Percentiles rank a stretch among this genome's conserved stretches.
Conservation (phyloP, 1,140 invertebrate genomes). For the Acromyrmex charruanus region DNA sequence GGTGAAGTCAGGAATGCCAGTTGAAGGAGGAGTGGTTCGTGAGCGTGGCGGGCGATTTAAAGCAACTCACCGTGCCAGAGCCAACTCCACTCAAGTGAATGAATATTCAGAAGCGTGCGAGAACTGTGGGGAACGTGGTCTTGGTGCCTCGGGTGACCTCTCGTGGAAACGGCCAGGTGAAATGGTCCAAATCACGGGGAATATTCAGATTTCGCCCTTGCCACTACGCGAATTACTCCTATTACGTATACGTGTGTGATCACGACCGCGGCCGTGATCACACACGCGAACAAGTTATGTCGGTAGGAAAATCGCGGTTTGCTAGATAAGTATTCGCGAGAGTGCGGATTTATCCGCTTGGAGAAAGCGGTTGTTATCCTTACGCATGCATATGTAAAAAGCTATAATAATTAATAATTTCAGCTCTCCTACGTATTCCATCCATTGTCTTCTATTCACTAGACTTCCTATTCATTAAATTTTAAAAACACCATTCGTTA, state of each 20-base stretch:
- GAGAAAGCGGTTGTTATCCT: neutral
- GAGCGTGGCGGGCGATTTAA: slow-evolving; percentile 71
- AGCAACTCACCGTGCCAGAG: slow-evolving; percentile 38
- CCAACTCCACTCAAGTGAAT: slow-evolving; percentile 67
- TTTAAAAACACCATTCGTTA: neutral
- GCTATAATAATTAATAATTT: neutral
- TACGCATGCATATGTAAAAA: slow-evolving; percentile 3
- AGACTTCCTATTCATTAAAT: neutral
- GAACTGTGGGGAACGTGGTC: slow-evolving; percentile 68
- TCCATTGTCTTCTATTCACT: neutral
- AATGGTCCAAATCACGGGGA: slow-evolving; percentile 77
- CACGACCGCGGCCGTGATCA: neutral
- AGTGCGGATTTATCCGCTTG: neutral
- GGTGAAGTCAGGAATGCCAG: slow-evolving; percentile 49
- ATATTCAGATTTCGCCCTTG: slow-evolving; percentile 69
- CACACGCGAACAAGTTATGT: neutral
- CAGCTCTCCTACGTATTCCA: neutral
- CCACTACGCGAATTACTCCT: slow-evolving; percentile 69
- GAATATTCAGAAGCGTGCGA: slow-evolving; percentile 73
- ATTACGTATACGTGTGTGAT: slow-evolving; percentile 70
- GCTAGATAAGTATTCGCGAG: neutral
- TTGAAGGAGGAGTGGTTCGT: slow-evolving; percentile 1
- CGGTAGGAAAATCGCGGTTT: slow-evolving; percentile 29
- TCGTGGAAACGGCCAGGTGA: slow-evolving; percentile 76
- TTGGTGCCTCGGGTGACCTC: slow-evolving; percentile 72